Conservation (phyloP, 2,113 vertebrate species). For the Anguilla rostrata region DNA sequence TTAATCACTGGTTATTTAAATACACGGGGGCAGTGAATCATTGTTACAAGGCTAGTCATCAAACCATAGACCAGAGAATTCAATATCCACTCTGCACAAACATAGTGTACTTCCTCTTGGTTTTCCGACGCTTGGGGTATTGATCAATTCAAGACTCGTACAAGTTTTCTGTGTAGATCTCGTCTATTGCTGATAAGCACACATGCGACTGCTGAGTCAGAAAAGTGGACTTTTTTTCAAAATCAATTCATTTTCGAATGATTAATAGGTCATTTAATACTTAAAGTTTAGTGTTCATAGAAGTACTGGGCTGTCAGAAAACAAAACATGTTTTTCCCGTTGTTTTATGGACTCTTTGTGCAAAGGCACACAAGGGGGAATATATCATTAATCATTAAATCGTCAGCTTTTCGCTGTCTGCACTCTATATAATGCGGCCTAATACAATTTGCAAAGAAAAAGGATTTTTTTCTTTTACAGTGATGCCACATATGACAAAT, state of each 20-base stretch:
- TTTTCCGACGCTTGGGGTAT: neutral
- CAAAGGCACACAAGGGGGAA: neutral
- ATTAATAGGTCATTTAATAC: neutral
- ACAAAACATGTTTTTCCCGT: conserved; percentile 24
- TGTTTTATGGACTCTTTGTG: neutral
- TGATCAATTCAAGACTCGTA: neutral
- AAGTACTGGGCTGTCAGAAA: conserved; percentile 18
- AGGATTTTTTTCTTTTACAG: conserved; percentile 17
- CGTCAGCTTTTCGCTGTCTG: neutral
- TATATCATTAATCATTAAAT: neutral
- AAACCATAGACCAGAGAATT: neutral
- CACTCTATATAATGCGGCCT: neutral
- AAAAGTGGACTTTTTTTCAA: neutral
- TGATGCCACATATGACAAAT: neutral
- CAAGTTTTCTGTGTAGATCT: neutral
- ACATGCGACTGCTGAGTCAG: neutral
- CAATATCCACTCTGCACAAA: neutral
- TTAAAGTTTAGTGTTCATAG: neutral
- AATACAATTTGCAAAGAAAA: neutral
- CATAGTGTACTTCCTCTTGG: neutral
- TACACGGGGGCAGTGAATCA: neutral
- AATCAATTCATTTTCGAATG: neutral
- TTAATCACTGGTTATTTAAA: neutral
- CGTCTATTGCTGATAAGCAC: neutral
- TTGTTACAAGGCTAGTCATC: neutral